Evolutionary conservation across 2,113 vertebrate species (phyloP), one percentile per base, ranked within the genome.

Genomic region (Hyaena hyaena): DNA sequence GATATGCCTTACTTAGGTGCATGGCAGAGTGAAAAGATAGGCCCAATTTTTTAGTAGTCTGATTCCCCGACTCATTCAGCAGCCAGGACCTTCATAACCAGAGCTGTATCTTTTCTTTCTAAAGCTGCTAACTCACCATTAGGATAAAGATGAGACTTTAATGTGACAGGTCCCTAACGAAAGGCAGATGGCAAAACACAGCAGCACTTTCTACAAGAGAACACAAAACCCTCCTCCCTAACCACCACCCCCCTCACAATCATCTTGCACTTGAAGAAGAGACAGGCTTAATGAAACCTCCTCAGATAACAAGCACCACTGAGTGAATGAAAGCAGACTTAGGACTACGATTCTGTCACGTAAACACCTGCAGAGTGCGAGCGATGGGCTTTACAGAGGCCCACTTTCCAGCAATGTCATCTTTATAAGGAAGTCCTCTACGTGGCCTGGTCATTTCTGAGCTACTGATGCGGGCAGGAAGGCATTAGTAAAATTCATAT

Each of bases 121-220:
- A n/a, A 95, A 79, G 35, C 65, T 81, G 50, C 26, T 58, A 65
- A 58, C 9, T 77, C 31, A 84, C 28, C 61, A 84, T 9, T 85
- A 90, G 81, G n/a, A 71, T 66, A 90, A 97, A 93, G 82, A 65
- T 21, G 73, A 94, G 39, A 89, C 19, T 2, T 93, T 79, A 92
- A 15, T 2, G 9, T n/a, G 17, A 35, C 31, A 90, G 63, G 74
- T 94, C 58, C 81, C 88, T 58, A 84, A 84, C 26, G 31, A 68
- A 96, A 95, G 87, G 43, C 48, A 55, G 11, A 85, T 19, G 39
- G 79, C 77, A 26, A 77, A 61, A 10, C 69, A 10, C 3, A 33
- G 65, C n/a, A 12, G 31, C 65, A 88, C 7, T 84, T 73, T 17
- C 31, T 65, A 39, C 50, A 28, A 93, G 65, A 84, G 87, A 93